A percentile compares a stretch with the other conserved stretches of the same genome.
Evolutionary conservation across 2,113 vertebrate genomes (phyloP).

Genomic region (Grammomys surdaster): DNA sequence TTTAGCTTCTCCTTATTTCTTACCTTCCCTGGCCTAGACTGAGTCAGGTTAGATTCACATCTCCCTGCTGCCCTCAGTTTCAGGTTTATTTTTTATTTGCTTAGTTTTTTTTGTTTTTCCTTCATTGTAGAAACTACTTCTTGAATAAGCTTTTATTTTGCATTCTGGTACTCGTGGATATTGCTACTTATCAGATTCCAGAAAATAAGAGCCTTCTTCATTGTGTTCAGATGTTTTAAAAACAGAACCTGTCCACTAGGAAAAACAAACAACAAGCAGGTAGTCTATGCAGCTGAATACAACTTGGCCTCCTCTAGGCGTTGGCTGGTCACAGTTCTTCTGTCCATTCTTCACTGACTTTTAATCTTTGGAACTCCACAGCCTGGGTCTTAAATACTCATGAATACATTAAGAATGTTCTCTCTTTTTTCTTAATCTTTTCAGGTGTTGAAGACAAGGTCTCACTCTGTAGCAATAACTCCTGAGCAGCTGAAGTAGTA

Average conservation of each 20-base stretch:
- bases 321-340: neutral
- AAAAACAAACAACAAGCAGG: neutral
- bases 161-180: neutral
- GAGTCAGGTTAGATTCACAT: neutral
- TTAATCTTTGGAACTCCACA: neutral
- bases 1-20: neutral
- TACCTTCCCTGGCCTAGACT: neutral
- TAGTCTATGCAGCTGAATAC: neutral
- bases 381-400: neutral
- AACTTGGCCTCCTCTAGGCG: neutral
- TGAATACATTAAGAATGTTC: neutral
- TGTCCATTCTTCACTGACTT: neutral
- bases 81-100: neutral
- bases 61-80: neutral
- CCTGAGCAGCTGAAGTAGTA: neutral
- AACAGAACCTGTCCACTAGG: neutral
- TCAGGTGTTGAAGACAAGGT: neutral
- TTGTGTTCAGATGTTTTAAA: neutral
- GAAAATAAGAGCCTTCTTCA: neutral
- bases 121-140: neutral
- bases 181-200: neutral
- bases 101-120: neutral
- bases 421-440: neutral
- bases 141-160: neutral
- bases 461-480: neutral